phyloP scores from a whole-genome alignment of 2,888 invertebrate genomes.

The Schizotus pectinicornis region DNA sequence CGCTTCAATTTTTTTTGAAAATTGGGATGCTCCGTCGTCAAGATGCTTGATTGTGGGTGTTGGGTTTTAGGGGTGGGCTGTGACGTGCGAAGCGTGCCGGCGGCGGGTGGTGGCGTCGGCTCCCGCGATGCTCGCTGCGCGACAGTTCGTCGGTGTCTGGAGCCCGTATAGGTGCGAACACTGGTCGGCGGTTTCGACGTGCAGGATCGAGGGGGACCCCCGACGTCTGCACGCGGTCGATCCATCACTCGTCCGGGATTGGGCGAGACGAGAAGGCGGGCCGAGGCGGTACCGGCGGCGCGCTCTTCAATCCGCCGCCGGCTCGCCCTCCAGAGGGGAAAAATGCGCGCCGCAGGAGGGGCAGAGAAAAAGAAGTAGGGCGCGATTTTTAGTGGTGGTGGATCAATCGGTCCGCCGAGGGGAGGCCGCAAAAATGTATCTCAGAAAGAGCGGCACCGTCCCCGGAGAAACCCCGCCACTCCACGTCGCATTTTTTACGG shows the following conservation, averaged over 20 bases:
- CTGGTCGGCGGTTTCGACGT: constrained; percentile 34
- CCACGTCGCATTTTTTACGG: constrained; percentile 49
- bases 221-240: constrained; percentile 56
- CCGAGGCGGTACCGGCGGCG: constrained; percentile 58
- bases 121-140: neutral
- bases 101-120: constrained; percentile 4
- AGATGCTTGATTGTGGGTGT: too few species aligned
- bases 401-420: constrained; percentile 57
- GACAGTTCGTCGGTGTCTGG: constrained; percentile 39
- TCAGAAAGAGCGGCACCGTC: constrained; percentile 56
- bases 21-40: too few species aligned
- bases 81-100: neutral
- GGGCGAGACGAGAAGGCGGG: constrained; percentile 58
- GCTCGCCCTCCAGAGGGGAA: constrained; percentile 63
- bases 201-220: constrained; percentile 45
- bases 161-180: constrained; percentile 52
- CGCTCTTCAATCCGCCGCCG: constrained; percentile 56
- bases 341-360: constrained; percentile 55
- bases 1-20: too few species aligned
- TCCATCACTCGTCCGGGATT: constrained; percentile 57
- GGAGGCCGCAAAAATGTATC: constrained; percentile 58
- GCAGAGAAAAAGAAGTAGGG: constrained; percentile 59
- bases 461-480: constrained; percentile 53
- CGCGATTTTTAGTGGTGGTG: constrained; percentile 61
- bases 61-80: neutral